Base-by-base conservation (phyloP, 2,888 invertebrate species). In the Ypsolopha scabrella region DNA sequence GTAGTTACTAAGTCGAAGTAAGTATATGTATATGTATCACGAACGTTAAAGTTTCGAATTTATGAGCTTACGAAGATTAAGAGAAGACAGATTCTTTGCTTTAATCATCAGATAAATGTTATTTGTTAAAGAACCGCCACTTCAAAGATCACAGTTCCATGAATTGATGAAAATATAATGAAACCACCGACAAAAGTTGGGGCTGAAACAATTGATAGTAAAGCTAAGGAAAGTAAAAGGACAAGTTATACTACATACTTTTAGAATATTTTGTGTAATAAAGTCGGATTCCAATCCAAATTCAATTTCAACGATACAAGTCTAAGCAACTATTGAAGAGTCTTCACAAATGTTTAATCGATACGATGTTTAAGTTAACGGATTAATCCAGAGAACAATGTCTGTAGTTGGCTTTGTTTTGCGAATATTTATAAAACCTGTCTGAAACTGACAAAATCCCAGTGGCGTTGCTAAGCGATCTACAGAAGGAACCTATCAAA, bases 401-500 rank as follows among this genome's bases (percentile, higher is more conserved):
- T n/a, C n/a, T n/a, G n/a, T n/a, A n/a, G n/a, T 24, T 4, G 4
- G 4, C 24, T 24, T 24, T 24, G 24, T 24, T 24, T 24, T 24
- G 34, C 13, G 4, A 45, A 4, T 45, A 14, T 46, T 47, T 8
- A 51, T 43, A 35, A 36, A 24, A 52, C 38, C 37, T n/a, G 41
- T 33, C 54, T 59, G 62, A 63, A 64, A 67, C 68, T 63, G 71
- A 55, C 63, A 54, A 63, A 67, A 54, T 67, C 50, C 41, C 52
- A 57, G 70, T 68, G 67, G 68, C 79, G 54, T 73, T 65, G 72
- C 83, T 83, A 85, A 75, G 80, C 83, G 79, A 72, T 73, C 83
- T 85, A 83, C 82, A 78, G 82, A 82, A 79, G 72, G 66, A 70
- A 76, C 75, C 62, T 57, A 64, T 80, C 72, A 79, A 81, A 82